phyloP scores from a whole-genome alignment of 2,797 vertebrate genomes.

The Gallinago nigripennis region DNA sequence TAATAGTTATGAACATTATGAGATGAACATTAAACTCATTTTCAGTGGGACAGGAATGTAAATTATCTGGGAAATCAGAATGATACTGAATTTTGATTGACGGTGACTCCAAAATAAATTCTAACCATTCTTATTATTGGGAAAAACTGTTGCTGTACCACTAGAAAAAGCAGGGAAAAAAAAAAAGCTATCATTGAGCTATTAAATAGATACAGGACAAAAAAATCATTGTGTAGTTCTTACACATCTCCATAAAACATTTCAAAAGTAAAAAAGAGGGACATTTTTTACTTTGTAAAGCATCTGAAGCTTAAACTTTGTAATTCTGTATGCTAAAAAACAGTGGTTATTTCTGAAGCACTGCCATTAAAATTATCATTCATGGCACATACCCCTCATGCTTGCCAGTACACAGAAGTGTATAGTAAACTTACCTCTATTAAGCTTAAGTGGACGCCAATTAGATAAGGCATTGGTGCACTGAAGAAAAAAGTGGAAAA shows the following conservation, averaged over 20 bases:
- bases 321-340: not conserved
- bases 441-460: slow-evolving; percentile 96
- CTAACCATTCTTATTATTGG: not conserved
- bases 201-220: not conserved
- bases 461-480: slow-evolving; percentile 97
- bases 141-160: not conserved
- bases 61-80: not conserved
- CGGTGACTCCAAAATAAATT: not conserved
- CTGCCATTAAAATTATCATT: not conserved
- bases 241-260: not conserved
- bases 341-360: not conserved
- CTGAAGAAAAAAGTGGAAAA: slow-evolving; percentile 74
- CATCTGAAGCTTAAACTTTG: not conserved
- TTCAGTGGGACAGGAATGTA: not conserved
- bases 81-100: not conserved
- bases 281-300: not conserved
- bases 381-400: not conserved
- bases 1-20: not conserved
- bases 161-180: not conserved
- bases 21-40: not conserved
- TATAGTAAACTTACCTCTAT: slow-evolving; percentile 85
- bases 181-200: not conserved
- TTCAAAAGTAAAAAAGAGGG: not conserved
- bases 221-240: not conserved
- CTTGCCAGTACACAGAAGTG: not conserved